These are phyloP conservation scores for Eublepharis macularius DNA, from an alignment of 2,113 vertebrate species.

Conservation along the genomic window DNA sequence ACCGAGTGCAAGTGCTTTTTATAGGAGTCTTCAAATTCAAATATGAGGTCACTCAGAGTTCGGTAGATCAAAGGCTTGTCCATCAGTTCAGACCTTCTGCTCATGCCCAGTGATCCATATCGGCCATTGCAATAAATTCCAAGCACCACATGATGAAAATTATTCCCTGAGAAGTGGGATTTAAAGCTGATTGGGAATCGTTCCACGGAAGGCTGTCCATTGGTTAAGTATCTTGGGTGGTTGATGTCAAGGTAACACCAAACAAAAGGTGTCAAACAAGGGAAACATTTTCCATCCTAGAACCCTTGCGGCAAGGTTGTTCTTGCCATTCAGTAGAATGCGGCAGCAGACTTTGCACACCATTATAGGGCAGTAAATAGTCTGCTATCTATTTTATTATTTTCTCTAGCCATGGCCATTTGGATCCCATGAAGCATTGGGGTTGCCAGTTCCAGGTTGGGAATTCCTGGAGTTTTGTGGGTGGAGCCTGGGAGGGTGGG, in stretches of 20 bases:
- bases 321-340: background rate
- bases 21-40: conserved; percentile 95
- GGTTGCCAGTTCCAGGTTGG: no score
- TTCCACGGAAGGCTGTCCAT: conserved; percentile 90
- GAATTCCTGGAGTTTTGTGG: no score
- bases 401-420: background rate
- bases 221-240: conserved; percentile 90
- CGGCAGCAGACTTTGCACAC: background rate
- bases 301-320: no score
- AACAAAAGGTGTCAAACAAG: background rate
- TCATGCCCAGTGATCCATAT: conserved; percentile 94
- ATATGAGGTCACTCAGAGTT: conserved; percentile 93
- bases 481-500: no score
- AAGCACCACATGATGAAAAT: conserved; percentile 95
- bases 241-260: conserved; percentile 64
- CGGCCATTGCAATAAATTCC: conserved; percentile 92
- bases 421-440: background rate
- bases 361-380: background rate
- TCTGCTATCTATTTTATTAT: background rate
- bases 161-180: conserved; percentile 96
- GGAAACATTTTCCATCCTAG: fast-evolving
- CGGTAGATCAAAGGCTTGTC: conserved; percentile 90
- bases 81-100: conserved; percentile 93
- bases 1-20: conserved; percentile 93
- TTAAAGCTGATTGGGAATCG: conserved; percentile 99